phyloP scores from a whole-genome alignment of 92 coral and sea anemone genomes.

The Epizoanthus scotinus region DNA sequence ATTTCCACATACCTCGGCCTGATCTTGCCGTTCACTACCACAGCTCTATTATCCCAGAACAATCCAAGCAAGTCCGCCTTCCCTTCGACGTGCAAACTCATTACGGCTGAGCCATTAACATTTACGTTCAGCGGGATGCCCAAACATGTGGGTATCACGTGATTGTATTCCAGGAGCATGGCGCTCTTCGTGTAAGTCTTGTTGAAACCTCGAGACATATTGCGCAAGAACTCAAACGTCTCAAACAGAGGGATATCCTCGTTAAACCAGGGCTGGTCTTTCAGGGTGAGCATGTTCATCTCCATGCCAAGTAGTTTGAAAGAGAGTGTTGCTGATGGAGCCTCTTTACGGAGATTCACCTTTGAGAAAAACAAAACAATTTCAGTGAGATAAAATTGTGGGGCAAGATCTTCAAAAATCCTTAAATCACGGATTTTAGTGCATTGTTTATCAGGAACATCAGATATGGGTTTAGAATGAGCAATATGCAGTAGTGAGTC shows the following conservation, averaged over 20 bases:
- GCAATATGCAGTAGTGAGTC: too few species aligned
- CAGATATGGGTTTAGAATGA: too few species aligned
- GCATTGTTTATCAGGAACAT: too few species aligned
- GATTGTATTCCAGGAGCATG: slow-evolving; percentile 56
- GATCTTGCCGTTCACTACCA: slow-evolving; percentile 50
- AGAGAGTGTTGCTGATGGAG: slow-evolving; percentile 59
- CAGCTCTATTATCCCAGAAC: slow-evolving; percentile 48
- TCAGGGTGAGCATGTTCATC: slow-evolving; percentile 54
- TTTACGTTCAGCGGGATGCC: slow-evolving; percentile 69
- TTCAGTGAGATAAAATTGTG: neutral
- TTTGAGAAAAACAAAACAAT: neutral
- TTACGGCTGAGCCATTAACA: slow-evolving; percentile 61
- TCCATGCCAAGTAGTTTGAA: slow-evolving; percentile 67
- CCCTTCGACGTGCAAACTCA: slow-evolving; percentile 57
- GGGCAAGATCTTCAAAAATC: too few species aligned
- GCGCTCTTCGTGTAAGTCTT: slow-evolving; percentile 62
- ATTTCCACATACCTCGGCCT: slow-evolving; percentile 54
- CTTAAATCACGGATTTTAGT: too few species aligned
- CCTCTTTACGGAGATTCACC: slow-evolving; percentile 63
- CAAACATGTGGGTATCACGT: slow-evolving; percentile 62
- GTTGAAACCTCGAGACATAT: slow-evolving; percentile 53
- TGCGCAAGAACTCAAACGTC: slow-evolving; percentile 39
- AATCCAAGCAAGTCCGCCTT: slow-evolving; percentile 60
- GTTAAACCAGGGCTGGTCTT: slow-evolving; percentile 59
- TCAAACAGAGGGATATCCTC: slow-evolving; percentile 68